These are phyloP conservation scores for Egretta garzetta DNA, from an alignment of 2,113 vertebrate genomes.

Conservation along the genomic window DNA sequence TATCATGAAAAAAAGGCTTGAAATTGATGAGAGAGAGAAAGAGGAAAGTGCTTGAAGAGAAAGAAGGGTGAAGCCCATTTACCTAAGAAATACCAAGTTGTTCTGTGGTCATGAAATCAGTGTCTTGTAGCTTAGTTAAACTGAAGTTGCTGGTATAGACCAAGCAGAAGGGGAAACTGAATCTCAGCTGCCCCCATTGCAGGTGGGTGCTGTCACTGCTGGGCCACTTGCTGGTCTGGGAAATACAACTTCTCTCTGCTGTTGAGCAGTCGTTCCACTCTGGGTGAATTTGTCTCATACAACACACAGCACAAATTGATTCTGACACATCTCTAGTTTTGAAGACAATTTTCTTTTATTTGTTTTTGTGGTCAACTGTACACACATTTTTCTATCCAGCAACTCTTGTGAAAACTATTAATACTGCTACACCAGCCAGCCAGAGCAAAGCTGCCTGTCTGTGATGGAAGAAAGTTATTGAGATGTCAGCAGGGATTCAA, in stretches of 20 bases:
- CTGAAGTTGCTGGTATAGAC: not conserved
- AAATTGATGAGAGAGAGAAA: not conserved
- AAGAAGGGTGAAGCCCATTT: not conserved
- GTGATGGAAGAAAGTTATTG: not conserved
- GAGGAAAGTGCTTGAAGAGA: not conserved
- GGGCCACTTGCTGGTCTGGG: not conserved
- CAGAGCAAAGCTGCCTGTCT: not conserved
- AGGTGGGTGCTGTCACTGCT: not conserved
- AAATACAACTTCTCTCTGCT: not conserved
- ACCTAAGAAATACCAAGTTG: not conserved
- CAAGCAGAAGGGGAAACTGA: not conserved
- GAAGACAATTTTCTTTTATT: not conserved
- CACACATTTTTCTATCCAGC: not conserved
- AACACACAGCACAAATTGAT: not conserved
- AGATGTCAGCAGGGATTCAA: slow-evolving; percentile 12
- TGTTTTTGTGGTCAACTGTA: not conserved
- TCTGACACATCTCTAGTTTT: not conserved
- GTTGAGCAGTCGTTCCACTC: not conserved
- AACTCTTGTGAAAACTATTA: not conserved
- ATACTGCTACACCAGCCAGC: not conserved
- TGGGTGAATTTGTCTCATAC: not conserved
- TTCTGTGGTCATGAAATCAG: not conserved
- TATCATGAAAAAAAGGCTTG: not conserved
- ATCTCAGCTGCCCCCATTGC: not conserved
- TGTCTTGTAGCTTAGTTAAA: not conserved